Base-by-base conservation (phyloP, 1,140 invertebrate species). In the Rhysida immarginata region DNA sequence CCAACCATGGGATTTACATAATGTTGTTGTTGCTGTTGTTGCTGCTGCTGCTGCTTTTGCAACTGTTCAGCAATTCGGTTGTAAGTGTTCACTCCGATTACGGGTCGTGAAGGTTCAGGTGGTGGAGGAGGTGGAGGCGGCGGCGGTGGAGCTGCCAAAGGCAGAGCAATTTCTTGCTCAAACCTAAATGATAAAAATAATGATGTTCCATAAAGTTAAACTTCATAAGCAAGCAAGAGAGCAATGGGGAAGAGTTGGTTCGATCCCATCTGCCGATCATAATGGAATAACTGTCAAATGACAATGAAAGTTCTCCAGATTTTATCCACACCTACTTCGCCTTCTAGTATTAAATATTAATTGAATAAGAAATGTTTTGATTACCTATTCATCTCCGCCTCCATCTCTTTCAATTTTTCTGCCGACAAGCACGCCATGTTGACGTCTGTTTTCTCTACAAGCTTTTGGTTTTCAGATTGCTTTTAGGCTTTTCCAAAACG, bases 311-410 rank as follows among this genome's bases (percentile, higher is more conserved):
- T n/a, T n/a, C n/a, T n/a, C n/a, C n/a, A n/a, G n/a, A n/a, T n/a
- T n/a, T n/a, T n/a, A n/a, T n/a, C n/a, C n/a, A n/a, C n/a, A n/a
- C n/a, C n/a, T n/a, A n/a, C n/a, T n/a, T n/a, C n/a, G n/a, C n/a
- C n/a, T n/a, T n/a, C n/a, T n/a, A n/a, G n/a, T n/a, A n/a, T n/a
- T n/a, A n/a, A n/a, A n/a, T n/a, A n/a, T n/a, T n/a, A n/a, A n/a
- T n/a, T n/a, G n/a, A n/a, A n/a, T n/a, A n/a, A n/a, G n/a, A n/a
- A n/a, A n/a, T n/a, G n/a, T n/a, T n/a, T n/a, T n/a, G n/a, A n/a
- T n/a, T 75, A 84, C 82, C 84, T 80, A 62, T 79, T 84, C 78
- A 87, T 82, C 71, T 88, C 85, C 71, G 85, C 84, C 70, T 88
- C 84, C 81, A 87, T 84, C 66, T 81, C 55, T 46, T 42, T 25